Evolutionary conservation across 2,113 vertebrate genomes (phyloP), one percentile per base, ranked within the genome.

Genomic region (Petrocephalus microphthalmus): DNA sequence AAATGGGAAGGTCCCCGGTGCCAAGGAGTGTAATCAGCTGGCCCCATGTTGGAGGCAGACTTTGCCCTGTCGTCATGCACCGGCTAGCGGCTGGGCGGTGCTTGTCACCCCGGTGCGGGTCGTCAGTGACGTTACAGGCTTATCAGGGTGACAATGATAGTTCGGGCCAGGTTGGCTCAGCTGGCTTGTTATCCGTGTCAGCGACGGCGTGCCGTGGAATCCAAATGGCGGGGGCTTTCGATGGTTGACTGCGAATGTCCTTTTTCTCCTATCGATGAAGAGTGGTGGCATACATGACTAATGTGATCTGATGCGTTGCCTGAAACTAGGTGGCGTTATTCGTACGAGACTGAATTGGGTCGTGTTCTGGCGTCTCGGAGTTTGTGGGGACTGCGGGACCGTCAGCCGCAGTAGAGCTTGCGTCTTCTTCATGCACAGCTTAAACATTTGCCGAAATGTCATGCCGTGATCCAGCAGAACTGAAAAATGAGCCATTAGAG

Each of bases 21-120:
- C 57, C 42, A 19, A 56, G 54, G 25, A 67, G 60, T 29, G 25
- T 1, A 7, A 85, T 42, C 56, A 25, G 57, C 37, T 91, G 15
- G 74, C 17, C 89, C 93, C 93, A 89, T 91, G 95, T 93, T 95
- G 93, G 93, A 92, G 81, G 90, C 92, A 94, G 90, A 95, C 94
- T 54, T 95, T 95, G 92, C 81, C 88, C 94, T 92, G 89, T 92
- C 90, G 56, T 91, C 91, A 15, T 67, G 57, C 82, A 74, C 15
- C 33, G 67, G 67, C 29, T n/a, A 37, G 25, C 67, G 15, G 67
- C 67, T 33, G 67, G 67, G 5, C 5, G 13, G 67, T 64, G 22
- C 7, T 10, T 0, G 0, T 20, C 22, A 2, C 25, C 60, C 60
- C 0, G n/a, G 57, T 64, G 60, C 13, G n/a, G 1, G 25, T 8